These are phyloP conservation scores for Bradypodion ventrale DNA, from an alignment of 2,797 vertebrate species.

Conservation along the genomic window DNA sequence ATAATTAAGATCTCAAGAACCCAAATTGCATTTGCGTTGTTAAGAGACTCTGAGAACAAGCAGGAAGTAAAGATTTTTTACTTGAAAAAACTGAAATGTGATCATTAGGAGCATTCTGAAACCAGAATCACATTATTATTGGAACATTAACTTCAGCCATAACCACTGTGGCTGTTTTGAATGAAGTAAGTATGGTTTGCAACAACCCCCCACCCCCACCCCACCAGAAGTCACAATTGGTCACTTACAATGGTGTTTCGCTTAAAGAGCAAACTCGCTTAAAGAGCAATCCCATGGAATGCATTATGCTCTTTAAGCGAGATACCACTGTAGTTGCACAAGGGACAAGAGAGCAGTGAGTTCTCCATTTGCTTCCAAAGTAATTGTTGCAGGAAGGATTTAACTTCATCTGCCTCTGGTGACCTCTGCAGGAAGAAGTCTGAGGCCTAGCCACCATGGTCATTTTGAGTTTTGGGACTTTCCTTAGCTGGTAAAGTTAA, in stretches of 20 bases:
- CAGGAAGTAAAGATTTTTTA: conserved; percentile 35
- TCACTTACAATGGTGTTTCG: too few species aligned
- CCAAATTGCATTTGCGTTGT: conserved; percentile 24
- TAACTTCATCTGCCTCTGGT: neutral
- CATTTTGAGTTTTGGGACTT: neutral
- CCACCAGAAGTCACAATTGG: too few species aligned
- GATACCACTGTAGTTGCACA: too few species aligned
- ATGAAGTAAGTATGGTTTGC: neutral
- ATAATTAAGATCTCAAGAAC: conserved; percentile 29
- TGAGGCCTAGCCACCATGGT: neutral
- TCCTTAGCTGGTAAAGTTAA: neutral
- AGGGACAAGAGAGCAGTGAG: neutral
- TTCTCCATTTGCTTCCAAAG: neutral
- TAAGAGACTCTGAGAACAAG: conserved; percentile 18
- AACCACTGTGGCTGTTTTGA: neutral
- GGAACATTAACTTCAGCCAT: neutral
- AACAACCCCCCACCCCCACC: too few species aligned
- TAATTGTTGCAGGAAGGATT: neutral
- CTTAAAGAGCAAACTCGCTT: too few species aligned
- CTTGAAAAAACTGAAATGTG: conserved; percentile 12
- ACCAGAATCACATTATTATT: neutral
- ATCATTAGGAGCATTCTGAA: neutral
- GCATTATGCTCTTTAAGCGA: too few species aligned
- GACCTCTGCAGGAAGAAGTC: neutral
- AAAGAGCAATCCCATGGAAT: too few species aligned